Percentiles rank a stretch among this genome's conserved stretches.
Evolutionary conservation across 2,888 invertebrate genomes (phyloP).

Genomic region (Steinernema hermaphroditum): DNA sequence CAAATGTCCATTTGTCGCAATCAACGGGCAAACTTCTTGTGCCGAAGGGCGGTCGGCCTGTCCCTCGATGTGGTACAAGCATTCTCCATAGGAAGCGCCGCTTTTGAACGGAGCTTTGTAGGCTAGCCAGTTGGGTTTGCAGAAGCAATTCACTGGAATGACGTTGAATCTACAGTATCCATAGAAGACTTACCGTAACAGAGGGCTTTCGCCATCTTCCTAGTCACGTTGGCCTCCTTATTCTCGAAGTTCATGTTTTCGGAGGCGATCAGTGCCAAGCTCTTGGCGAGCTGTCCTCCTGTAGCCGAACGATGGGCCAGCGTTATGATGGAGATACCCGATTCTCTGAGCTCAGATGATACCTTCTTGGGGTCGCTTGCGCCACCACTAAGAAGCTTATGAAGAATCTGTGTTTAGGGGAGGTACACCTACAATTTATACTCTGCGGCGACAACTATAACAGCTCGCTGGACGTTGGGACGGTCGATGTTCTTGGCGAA

Average conservation of each 20-base stretch:
- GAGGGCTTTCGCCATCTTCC: background rate
- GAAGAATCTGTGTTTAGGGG: background rate
- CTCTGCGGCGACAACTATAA: background rate
- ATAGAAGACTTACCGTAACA: background rate
- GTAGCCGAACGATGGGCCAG: background rate
- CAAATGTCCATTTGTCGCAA: background rate
- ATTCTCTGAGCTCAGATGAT: background rate
- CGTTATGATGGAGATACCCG: background rate
- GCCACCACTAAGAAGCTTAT: background rate
- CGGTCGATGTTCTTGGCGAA: background rate
- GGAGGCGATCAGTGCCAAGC: background rate
- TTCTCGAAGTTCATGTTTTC: background rate
- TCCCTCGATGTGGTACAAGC: background rate
- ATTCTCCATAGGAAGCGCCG: background rate
- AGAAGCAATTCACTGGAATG: background rate
- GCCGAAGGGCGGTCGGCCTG: background rate
- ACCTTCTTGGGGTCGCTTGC: background rate
- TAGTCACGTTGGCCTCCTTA: background rate
- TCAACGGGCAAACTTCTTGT: background rate
- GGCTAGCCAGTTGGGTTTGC: background rate
- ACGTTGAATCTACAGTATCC: background rate
- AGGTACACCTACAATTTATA: background rate
- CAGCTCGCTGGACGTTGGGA: background rate
- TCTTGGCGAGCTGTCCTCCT: background rate
- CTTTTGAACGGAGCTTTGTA: background rate